Percentiles rank a stretch among this genome's conserved stretches.
Evolutionary conservation across 64 coral and sea anemone species (phyloP).

Genomic region (Stichodactyla mertensii): DNA sequence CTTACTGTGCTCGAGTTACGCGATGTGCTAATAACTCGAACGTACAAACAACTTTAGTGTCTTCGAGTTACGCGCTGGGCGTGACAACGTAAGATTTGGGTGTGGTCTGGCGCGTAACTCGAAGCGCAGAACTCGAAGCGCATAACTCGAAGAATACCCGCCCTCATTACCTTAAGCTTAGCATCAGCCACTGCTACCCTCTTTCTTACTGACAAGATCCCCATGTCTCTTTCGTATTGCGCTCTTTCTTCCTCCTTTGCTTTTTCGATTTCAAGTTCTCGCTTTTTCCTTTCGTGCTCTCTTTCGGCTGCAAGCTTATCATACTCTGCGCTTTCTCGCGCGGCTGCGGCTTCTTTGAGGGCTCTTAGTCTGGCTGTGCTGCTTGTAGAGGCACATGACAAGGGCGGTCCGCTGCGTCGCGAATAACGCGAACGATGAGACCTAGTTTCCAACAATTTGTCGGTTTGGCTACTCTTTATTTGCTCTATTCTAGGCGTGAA

Average conservation of each 20-base stretch:
- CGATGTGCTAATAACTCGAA: too few relatives aligned
- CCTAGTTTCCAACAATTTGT: constrained; percentile 35
- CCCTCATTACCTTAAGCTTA: constrained; percentile 20
- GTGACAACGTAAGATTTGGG: too few relatives aligned
- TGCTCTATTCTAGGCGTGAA: constrained; percentile 10
- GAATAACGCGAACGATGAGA: constrained; percentile 39
- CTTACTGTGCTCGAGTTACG: too few relatives aligned
- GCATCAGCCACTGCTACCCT: constrained; percentile 20
- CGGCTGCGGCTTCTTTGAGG: constrained; percentile 45
- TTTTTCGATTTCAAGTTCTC: constrained; percentile 22
- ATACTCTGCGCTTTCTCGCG: constrained; percentile 20
- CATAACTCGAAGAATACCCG: too few relatives aligned
- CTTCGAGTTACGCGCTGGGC: too few relatives aligned
- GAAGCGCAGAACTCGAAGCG: neutral
- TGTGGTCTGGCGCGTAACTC: too few relatives aligned
- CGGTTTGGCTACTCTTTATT: constrained; percentile 37
- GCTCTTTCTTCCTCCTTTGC: constrained; percentile 23
- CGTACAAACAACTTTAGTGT: too few relatives aligned
- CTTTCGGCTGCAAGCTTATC: constrained; percentile 27
- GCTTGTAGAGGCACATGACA: neutral
- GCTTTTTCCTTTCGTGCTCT: constrained; percentile 17
- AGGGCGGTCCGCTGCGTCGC: neutral
- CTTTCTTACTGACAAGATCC: constrained; percentile 8
- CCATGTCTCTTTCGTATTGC: neutral
- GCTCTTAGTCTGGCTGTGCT: constrained; percentile 25